These are phyloP conservation scores for Propithecus deckenii DNA, from an alignment of 2,797 vertebrate species.

Conservation along the genomic window DNA sequence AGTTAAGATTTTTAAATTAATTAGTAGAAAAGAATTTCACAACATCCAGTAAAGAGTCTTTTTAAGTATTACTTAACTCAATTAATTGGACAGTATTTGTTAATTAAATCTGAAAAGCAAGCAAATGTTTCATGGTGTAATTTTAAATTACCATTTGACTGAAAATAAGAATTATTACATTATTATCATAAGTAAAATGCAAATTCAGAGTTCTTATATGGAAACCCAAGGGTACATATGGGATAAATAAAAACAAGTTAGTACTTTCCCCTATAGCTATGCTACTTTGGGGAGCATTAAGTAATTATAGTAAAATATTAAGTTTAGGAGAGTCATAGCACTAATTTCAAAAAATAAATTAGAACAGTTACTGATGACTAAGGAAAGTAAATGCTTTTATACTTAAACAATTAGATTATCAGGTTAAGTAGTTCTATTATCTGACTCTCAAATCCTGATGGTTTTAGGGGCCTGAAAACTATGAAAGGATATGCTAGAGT, in stretches of 20 bases:
- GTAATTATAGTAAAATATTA: neutral
- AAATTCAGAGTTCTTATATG: neutral
- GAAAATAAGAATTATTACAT: constrained; percentile 67
- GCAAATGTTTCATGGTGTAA: constrained; percentile 58
- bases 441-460: neutral
- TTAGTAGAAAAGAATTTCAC: constrained; percentile 65
- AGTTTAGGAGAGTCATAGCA: neutral
- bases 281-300: neutral
- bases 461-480: neutral
- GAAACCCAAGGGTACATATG: neutral
- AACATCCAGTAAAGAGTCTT: constrained; percentile 57
- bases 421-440: neutral
- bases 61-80: constrained; percentile 75
- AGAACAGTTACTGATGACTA: neutral
- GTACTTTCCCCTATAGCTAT: constrained; percentile 38
- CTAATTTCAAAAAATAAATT: neutral
- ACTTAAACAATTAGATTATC: neutral
- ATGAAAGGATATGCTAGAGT: neutral
- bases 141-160: constrained; percentile 70
- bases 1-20: constrained; percentile 68
- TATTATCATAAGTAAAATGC: neutral
- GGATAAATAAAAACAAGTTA: constrained; percentile 43
- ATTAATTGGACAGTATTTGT: constrained; percentile 76
- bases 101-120: constrained; percentile 75
- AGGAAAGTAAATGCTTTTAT: neutral